Percentiles rank a stretch among this genome's conserved stretches.
Evolutionary conservation across 2,113 vertebrate genomes (phyloP).

Genomic region (Chaetodon trifascialis): DNA sequence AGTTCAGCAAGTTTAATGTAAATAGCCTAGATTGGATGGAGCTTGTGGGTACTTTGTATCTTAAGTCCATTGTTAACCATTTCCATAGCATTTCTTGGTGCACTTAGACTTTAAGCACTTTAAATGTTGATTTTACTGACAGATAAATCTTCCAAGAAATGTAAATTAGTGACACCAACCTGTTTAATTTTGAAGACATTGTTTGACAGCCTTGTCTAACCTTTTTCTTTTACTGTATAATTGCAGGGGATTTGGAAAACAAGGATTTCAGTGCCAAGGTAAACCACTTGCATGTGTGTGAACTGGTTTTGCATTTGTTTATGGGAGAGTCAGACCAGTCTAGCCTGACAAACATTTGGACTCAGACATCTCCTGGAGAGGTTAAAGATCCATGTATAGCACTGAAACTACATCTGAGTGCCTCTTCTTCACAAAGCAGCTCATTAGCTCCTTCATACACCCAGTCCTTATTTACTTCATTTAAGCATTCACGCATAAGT

Average conservation of each 20-base stretch:
- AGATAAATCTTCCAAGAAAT: neutral
- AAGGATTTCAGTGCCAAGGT: conserved; percentile 88
- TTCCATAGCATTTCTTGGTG: neutral
- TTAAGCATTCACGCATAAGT: neutral
- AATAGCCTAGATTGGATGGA: no score
- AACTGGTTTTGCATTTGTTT: neutral
- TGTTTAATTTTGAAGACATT: no score
- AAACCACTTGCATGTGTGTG: conserved; percentile 45
- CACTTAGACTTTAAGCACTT: neutral
- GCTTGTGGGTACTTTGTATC: neutral
- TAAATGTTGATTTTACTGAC: neutral
- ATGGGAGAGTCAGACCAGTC: neutral
- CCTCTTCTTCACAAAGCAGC: neutral
- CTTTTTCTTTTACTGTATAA: conserved; percentile 6
- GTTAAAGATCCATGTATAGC: no score
- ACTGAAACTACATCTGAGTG: neutral
- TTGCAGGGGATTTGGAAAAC: conserved; percentile 86
- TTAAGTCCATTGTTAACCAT: neutral
- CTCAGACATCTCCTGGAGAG: no score
- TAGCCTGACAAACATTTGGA: neutral
- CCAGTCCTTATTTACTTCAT: neutral
- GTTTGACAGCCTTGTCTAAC: neutral
- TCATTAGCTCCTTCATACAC: neutral
- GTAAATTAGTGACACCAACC: no score
- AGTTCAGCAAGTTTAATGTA: neutral